These are phyloP conservation scores for Eudyptes chrysolophus DNA, from an alignment of 2,113 vertebrate genomes.

Conservation along the genomic window DNA sequence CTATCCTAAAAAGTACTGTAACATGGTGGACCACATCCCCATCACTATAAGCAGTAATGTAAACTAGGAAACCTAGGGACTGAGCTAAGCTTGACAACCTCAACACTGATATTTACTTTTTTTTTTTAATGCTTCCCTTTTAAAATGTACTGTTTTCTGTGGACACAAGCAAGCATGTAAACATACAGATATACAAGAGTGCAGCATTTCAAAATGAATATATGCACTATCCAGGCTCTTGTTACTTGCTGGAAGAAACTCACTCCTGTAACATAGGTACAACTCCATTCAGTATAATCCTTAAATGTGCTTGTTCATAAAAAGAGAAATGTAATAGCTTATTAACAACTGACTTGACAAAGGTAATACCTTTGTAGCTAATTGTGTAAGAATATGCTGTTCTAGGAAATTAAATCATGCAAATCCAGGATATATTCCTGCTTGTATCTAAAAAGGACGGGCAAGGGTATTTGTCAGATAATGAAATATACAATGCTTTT, in stretches of 20 bases:
- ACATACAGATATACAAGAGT: neutral
- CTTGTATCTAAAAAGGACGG: neutral
- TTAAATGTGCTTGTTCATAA: neutral
- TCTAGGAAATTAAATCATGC: neutral
- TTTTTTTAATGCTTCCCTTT: neutral
- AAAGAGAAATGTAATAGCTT: neutral
- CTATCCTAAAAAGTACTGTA: neutral
- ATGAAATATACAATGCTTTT: neutral
- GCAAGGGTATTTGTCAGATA: neutral
- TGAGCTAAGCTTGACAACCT: neutral
- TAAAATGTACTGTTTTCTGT: neutral
- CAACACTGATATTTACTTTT: neutral
- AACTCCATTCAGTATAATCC: neutral
- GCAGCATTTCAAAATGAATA: neutral
- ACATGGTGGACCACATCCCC: neutral
- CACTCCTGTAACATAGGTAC: neutral
- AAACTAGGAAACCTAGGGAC: neutral
- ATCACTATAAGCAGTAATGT: neutral
- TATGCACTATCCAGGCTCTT: neutral
- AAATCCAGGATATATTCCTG: neutral
- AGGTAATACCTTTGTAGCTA: neutral
- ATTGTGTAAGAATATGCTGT: neutral
- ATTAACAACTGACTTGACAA: neutral
- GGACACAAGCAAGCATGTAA: neutral
- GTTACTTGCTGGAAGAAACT: neutral